Base-by-base conservation (phyloP, 2,888 invertebrate genomes). In the Campoplex nolae region DNA sequence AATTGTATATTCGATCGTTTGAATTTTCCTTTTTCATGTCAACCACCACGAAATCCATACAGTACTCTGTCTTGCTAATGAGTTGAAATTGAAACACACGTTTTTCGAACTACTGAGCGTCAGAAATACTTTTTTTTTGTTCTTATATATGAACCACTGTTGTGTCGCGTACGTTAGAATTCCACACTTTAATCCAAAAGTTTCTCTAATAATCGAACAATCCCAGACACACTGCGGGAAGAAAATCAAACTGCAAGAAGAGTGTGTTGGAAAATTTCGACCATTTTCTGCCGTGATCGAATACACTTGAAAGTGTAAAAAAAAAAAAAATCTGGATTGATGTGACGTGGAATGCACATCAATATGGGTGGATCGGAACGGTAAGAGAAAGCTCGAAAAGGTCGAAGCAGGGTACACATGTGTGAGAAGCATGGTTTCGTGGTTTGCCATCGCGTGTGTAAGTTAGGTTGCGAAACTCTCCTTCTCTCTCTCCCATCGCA, bases 391-490 rank as follows among this genome's bases (percentile, higher is more conserved):
- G 8, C 48, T 62, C 28, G 45, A 38, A 77, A 77, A n/a, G 65
- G 35, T 65, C 35, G 16, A 18, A 35, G 23, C 42, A 32, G 32
- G 45, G 51, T 67, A 18, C n/a, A 67, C 35, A 51, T 18, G 42
- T 18, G 56, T 42, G 42, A 42, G 35, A 35, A 18, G 4, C 54
- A 51, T 35, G 86, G 45, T 54, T 80, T 75, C 76, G 79, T n/a
- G 70, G 68, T 76, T 32, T 56, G 32, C 38, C 77, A 65, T 83
- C 62, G 77, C 62, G 62, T 77, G 56, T 71, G 71, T 48, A 45
- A 54, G 54, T 77, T 78, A 68, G 54, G 56, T 56, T 45, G 48
- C 79, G 32, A 79, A 58, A 58, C 38, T 70, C 62, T 38, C 38
- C 6, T 1, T 38, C 38, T 38, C 38, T 38, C 62, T 35, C 73